Evolutionary conservation across 2,888 invertebrate species (phyloP).

Genomic region (Monopis laevigella): DNA sequence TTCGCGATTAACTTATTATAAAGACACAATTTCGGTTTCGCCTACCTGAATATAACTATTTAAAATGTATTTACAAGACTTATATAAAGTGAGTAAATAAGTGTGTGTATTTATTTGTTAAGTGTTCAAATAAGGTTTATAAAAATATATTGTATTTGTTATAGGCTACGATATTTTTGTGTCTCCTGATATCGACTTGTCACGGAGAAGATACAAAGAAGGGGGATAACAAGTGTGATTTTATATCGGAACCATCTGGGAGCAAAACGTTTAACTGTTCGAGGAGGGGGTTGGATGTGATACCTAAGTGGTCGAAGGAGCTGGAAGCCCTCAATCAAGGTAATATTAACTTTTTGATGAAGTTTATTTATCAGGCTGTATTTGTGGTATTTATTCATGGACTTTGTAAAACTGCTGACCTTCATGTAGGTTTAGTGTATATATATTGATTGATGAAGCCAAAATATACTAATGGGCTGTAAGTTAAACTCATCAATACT

Average conservation of each 20-base stretch:
- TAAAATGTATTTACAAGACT: slow-evolving; percentile 40
- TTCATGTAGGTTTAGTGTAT: too few relatives aligned
- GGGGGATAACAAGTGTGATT: slow-evolving; percentile 37
- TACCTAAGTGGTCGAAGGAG: slow-evolving; percentile 46
- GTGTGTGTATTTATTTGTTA: slow-evolving; percentile 1
- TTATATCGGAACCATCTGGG: slow-evolving; percentile 38
- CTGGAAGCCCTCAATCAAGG: slow-evolving; percentile 23
- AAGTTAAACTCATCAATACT: too few relatives aligned
- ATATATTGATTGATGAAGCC: too few relatives aligned
- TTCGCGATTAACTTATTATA: slow-evolving; percentile 9
- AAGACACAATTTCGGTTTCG: slow-evolving; percentile 3
- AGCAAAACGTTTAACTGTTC: slow-evolving; percentile 52
- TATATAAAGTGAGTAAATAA: slow-evolving; percentile 42
- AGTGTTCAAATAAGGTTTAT: background rate
- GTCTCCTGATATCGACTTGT: slow-evolving; percentile 41
- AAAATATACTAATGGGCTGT: too few relatives aligned
- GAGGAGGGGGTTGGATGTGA: slow-evolving; percentile 35
- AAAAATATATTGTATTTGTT: slow-evolving; percentile 37
- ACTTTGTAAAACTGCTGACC: too few relatives aligned
- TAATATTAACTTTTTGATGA: too few relatives aligned
- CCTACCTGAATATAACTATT: background rate
- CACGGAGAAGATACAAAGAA: slow-evolving; percentile 24
- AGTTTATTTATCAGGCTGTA: too few relatives aligned
- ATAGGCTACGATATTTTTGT: slow-evolving; percentile 56
- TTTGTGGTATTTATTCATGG: too few relatives aligned